Base-by-base conservation (phyloP, 2,888 invertebrate genomes). In the Gari tellinella region DNA sequence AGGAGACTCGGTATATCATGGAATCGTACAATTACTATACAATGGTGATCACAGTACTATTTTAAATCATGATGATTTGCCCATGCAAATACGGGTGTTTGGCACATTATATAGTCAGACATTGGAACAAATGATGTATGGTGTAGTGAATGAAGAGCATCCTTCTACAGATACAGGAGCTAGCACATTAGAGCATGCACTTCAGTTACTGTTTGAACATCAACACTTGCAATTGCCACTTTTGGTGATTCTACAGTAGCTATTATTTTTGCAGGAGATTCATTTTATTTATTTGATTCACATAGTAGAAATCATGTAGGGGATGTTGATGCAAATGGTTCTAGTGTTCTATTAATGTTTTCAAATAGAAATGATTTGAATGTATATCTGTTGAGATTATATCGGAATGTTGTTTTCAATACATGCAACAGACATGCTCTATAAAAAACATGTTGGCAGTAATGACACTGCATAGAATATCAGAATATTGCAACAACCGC, bases 241-340 rank as follows among this genome's bases (percentile, higher is more conserved):
- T 48, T 48, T 48, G 48, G 48, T 19, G 48, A 23, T 48, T 3
- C 23, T 14, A 48, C 48, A 23, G 23, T 48, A 19, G 48, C 48
- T 7, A 48, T 48, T 48, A 7, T 48, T 14, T 48, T 14, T 23
- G 14, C 21, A 48, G 21, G 21, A 12, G 25, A 26, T 23, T 15
- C 12, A 21, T 51, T 21, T 26, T 51, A 26, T 31, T 7, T 51
- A 15, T 51, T 51, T 51, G 51, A 51, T 26, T 51, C 51, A 14
- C 51, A 51, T 51, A 12, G 26, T 51, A 51, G 51, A 31, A 51
- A 26, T 51, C 14, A 14, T n/a, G 23, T 51, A 15, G 51, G 51
- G 23, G 12, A 26, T 14, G 15, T 17, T 51, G 51, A 51, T 51
- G 26, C 51, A 26, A 51, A 23, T 26, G 51, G 51, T n/a, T 14